Base-by-base conservation (phyloP, 2,113 vertebrate species). In the Thamnaconus septentrionalis region DNA sequence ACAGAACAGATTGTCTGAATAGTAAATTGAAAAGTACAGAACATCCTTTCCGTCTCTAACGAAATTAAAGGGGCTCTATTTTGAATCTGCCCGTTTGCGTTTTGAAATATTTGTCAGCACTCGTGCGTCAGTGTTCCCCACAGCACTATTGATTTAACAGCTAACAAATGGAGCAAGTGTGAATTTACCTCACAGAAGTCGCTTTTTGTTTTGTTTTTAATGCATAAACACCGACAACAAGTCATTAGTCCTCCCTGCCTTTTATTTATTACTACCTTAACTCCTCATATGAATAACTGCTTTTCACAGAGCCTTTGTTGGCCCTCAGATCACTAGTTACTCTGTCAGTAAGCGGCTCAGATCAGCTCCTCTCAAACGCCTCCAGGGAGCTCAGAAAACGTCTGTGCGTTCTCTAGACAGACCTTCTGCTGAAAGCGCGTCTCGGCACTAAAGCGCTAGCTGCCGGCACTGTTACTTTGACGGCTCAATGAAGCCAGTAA, bases 401-500 rank as follows among this genome's bases (percentile, higher is more conserved):
- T 76, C 60, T 41, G 59, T 77, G 82, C 81, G 80, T 75, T 79
- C 68, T 73, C 66, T 5, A 64, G 73, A 81, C 54, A 76, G 79
- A 64, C 55, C 70, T 64, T 54, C 72, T 70, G 81, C 10, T 82
- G 64, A 85, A 82, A 72, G 78, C 72, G 5, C 61, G 72, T 67
- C 75, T 81, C 63, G 60, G 67, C 71, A 69, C 50, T 66, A 79
- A 80, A 77, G 77, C 52, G 50, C 69, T 57, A 7, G 80, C 80
- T 77, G 64, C 72, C 58, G 69, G 76, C 74, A 59, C 45, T 70
- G 70, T 82, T 64, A 68, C 63, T 71, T 78, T 63, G 61, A 69
- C 75, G 64, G 67, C 66, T 75, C 58, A 51, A 41, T 47, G 48
- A 71, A 65, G 71, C 9, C 3, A 67, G 54, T 78, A 73, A 68